Percentiles rank a stretch among this genome's conserved stretches.
These are phyloP conservation scores for Radopholus similis DNA, from an alignment of 1,140 invertebrate species.

Conservation along the genomic window DNA sequence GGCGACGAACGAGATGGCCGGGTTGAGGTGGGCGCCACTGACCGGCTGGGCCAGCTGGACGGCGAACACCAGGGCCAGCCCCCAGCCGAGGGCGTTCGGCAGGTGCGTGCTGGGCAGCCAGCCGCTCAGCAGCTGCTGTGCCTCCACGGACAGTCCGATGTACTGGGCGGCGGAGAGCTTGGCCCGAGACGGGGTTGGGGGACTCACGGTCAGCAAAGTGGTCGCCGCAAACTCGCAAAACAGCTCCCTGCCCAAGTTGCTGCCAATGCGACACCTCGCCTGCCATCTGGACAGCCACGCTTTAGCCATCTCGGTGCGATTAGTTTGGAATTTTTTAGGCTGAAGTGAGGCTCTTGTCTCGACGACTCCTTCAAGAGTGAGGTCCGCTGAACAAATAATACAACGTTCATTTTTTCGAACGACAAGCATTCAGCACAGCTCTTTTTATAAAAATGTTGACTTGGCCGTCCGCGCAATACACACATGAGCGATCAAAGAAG, in stretches of 20 bases:
- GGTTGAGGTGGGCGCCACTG: conserved; percentile 64
- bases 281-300: no score
- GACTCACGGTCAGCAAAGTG: conserved; percentile 62
- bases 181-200: background rate
- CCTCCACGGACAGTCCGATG: conserved; percentile 20
- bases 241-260: conserved; percentile 49
- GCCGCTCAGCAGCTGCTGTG: conserved; percentile 1
- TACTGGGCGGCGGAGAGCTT: conserved; percentile 25
- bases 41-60: conserved; percentile 32
- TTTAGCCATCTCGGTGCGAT: no score
- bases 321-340: no score
- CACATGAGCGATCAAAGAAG: no score
- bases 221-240: conserved; percentile 63
- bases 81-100: conserved; percentile 29
- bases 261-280: no score
- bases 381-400: no score
- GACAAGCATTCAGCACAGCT: no score
- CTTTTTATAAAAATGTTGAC: no score
- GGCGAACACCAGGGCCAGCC: conserved; percentile 31
- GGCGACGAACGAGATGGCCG: conserved; percentile 64
- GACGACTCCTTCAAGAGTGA: no score
- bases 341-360: no score
- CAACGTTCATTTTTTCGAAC: no score
- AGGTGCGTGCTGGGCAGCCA: conserved; percentile 3
- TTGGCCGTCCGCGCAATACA: no score